A percentile compares a stretch with the other conserved stretches of the same genome.
These are phyloP conservation scores for Eucera pruinosa DNA, from an alignment of 2,888 invertebrate species.

Conservation along the genomic window DNA sequence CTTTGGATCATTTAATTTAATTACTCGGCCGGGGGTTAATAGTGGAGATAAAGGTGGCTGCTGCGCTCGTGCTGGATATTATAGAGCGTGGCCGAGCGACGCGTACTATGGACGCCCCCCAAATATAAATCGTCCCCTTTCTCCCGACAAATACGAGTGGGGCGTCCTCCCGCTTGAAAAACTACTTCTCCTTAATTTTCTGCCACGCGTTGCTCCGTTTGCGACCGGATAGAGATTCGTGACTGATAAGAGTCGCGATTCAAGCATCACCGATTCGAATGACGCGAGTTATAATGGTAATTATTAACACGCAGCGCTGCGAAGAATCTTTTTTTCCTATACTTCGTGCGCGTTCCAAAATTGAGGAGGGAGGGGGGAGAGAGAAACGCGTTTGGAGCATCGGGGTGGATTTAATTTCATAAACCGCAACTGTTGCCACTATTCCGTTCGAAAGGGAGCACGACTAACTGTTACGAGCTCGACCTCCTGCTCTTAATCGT, in stretches of 20 bases:
- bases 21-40: slow-evolving; percentile 82
- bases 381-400: slow-evolving; percentile 72
- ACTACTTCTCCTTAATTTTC: slow-evolving; percentile 46
- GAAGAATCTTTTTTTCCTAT: no score
- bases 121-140: slow-evolving; percentile 65
- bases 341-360: no score
- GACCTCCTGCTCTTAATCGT: slow-evolving; percentile 65
- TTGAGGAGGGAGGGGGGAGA: no score
- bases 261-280: neutral
- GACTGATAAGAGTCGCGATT: neutral
- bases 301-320: neutral
- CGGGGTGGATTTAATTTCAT: slow-evolving; percentile 83
- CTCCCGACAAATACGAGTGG: slow-evolving; percentile 28
- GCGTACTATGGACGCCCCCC: slow-evolving; percentile 33
- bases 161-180: slow-evolving; percentile 36
- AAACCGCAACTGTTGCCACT: slow-evolving; percentile 84
- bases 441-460: slow-evolving; percentile 80
- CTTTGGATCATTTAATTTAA: slow-evolving; percentile 84
- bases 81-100: slow-evolving; percentile 66
- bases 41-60: slow-evolving; percentile 82
- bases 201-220: neutral
- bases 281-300: neutral
- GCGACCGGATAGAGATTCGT: neutral
- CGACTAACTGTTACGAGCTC: slow-evolving; percentile 81
- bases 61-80: slow-evolving; percentile 74